These are phyloP conservation scores for Petrocephalus microphthalmus DNA, from an alignment of 2,113 vertebrate species.

Conservation along the genomic window DNA sequence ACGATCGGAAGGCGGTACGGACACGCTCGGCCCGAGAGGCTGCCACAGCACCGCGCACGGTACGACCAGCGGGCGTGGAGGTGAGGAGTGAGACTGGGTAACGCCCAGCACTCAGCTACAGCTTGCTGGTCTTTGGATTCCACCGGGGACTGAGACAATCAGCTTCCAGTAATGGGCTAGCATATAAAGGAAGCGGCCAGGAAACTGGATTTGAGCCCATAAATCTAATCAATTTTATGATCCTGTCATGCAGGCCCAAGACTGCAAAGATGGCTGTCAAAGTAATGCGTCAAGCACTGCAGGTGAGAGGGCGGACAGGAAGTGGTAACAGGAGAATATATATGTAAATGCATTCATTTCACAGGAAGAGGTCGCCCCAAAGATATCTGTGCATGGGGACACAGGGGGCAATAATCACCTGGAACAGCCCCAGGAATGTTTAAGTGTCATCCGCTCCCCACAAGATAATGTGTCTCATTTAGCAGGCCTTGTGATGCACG, in stretches of 20 bases:
- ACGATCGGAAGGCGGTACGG: background rate
- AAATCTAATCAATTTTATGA: background rate
- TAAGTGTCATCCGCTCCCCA: background rate
- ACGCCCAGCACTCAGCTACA: background rate
- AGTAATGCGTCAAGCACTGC: background rate
- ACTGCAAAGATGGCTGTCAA: background rate
- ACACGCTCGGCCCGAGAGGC: background rate
- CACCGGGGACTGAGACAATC: background rate
- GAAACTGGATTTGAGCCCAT: slow-evolving; percentile 1
- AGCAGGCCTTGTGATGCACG: background rate
- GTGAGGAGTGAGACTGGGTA: background rate
- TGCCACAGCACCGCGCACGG: background rate
- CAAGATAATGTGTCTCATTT: background rate
- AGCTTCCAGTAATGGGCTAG: background rate
- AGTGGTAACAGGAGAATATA: background rate
- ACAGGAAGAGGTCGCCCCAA: background rate
- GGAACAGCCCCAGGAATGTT: background rate
- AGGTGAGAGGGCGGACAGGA: background rate
- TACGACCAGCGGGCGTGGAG: no score
- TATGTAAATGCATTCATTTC: background rate
- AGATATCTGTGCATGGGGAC: background rate
- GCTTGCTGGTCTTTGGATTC: background rate
- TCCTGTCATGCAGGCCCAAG: background rate
- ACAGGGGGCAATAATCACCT: background rate
- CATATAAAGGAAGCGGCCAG: background rate